Percentiles rank a stretch among this genome's conserved stretches.
phyloP scores from a whole-genome alignment of 2,797 vertebrate genomes.

The Catamblyrhynchus diadema region DNA sequence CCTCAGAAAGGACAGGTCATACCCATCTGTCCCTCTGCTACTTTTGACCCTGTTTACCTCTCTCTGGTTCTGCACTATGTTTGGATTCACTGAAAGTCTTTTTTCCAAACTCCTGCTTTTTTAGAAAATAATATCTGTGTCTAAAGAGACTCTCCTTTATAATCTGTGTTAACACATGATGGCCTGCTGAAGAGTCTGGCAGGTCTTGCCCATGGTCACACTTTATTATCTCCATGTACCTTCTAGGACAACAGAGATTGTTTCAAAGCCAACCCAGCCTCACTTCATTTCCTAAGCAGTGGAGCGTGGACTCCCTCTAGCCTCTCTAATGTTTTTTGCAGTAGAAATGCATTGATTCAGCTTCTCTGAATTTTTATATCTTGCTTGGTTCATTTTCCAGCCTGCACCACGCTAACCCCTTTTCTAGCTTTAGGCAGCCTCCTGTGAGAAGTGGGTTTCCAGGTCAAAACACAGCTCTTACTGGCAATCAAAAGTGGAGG shows the following conservation, averaged over 20 bases:
- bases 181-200: background rate
- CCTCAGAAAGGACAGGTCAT: background rate
- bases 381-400: constrained; percentile 12
- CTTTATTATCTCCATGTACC: background rate
- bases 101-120: background rate
- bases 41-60: background rate
- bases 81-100: background rate
- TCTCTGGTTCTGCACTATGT: background rate
- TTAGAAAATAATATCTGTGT: background rate
- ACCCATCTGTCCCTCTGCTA: background rate
- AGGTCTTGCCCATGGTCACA: background rate
- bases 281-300: constrained; percentile 27
- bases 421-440: constrained; percentile 27
- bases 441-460: constrained; percentile 47
- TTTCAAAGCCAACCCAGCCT: background rate
- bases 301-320: constrained; percentile 61
- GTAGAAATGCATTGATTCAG: background rate
- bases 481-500: background rate
- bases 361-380: background rate
- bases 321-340: constrained; percentile 41
- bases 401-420: background rate
- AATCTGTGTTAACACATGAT: background rate
- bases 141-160: background rate
- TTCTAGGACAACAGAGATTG: background rate
- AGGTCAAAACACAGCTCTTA: constrained; percentile 41